Percentiles rank a stretch among this genome's conserved stretches.
phyloP scores from a whole-genome alignment of 2,113 vertebrate genomes.

The Anoplopoma fimbria region DNA sequence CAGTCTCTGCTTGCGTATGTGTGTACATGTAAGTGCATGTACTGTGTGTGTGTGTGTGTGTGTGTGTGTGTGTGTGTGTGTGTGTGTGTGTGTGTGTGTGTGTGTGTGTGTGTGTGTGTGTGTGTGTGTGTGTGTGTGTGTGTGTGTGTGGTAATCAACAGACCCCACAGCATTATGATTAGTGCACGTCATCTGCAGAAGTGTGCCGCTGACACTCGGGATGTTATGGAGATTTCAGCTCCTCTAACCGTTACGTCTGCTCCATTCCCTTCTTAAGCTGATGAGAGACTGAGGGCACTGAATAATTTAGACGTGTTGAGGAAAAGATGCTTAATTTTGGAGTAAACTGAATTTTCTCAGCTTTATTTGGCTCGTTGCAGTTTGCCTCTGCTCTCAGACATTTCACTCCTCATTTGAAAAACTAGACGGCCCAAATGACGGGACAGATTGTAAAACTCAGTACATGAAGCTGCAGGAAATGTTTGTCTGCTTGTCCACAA shows the following conservation, averaged over 20 bases:
- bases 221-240: conserved; percentile 47
- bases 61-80: background rate
- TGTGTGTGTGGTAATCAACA: background rate
- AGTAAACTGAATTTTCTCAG: conserved; percentile 35
- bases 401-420: conserved; percentile 19
- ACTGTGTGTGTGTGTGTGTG: background rate
- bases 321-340: conserved; percentile 48
- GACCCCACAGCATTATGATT: conserved; percentile 23
- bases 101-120: conserved; percentile 1
- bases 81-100: conserved; percentile 10
- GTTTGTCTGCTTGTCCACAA: background rate
- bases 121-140: conserved; percentile 4
- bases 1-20: background rate
- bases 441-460: background rate
- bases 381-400: conserved; percentile 13
- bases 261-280: conserved; percentile 44
- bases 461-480: background rate
- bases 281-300: conserved; percentile 41
- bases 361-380: conserved; percentile 19
- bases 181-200: conserved; percentile 34
- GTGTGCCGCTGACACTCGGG: conserved; percentile 23
- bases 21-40: background rate
- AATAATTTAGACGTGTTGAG: conserved; percentile 59
- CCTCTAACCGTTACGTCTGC: conserved; percentile 45
- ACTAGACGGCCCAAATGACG: background rate